Evolutionary conservation across 2,888 invertebrate genomes (phyloP).

Genomic region (Drosophila eohydei): DNA sequence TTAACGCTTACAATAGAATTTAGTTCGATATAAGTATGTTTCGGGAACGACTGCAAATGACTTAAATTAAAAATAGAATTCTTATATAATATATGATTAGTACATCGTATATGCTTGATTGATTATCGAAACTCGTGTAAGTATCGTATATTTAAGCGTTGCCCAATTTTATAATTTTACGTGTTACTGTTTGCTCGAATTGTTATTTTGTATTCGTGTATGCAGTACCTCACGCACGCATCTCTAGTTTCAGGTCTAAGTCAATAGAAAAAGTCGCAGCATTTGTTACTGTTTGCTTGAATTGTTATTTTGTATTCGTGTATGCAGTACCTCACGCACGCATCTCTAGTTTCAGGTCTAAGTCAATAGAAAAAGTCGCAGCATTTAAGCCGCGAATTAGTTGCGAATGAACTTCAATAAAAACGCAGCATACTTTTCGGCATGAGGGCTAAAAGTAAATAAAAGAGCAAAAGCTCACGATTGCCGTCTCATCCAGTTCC

Average conservation of each 20-base stretch:
- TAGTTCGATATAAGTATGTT: neutral
- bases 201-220: neutral
- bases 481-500: neutral
- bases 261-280: constrained; percentile 58
- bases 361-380: constrained; percentile 59
- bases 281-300: constrained; percentile 21
- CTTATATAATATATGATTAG: neutral
- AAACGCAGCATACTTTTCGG: constrained; percentile 65
- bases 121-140: neutral
- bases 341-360: constrained; percentile 15
- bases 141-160: neutral
- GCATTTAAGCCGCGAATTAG: constrained; percentile 52
- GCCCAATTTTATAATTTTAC: neutral
- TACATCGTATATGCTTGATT: too few relatives aligned
- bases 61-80: neutral
- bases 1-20: neutral
- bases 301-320: neutral
- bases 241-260: constrained; percentile 20
- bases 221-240: constrained; percentile 1
- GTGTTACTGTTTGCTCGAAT: neutral
- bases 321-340: neutral
- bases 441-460: constrained; percentile 58
- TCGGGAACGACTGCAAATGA: neutral
- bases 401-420: constrained; percentile 44
- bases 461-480: constrained; percentile 17